phyloP scores from a whole-genome alignment of 2,113 vertebrate genomes.

The Phoxinus phoxinus region DNA sequence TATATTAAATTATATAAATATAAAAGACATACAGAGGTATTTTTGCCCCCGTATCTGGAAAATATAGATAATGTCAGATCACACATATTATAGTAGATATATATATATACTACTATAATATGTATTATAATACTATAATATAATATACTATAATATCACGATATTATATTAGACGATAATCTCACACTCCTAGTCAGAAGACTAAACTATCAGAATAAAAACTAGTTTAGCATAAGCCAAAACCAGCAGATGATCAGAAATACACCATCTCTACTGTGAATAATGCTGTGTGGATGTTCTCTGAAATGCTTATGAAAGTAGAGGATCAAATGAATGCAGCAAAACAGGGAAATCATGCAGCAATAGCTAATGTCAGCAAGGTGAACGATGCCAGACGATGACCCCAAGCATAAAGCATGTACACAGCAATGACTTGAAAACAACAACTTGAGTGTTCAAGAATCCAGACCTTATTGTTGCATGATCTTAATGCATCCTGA shows the following conservation, averaged over 20 bases:
- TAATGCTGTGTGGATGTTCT: background rate
- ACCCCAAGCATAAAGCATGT: background rate
- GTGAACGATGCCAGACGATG: background rate
- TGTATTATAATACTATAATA: too few relatives aligned
- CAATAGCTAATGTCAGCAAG: background rate
- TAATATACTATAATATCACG: too few relatives aligned
- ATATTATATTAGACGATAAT: too few relatives aligned
- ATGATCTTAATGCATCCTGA: background rate
- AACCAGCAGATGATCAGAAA: background rate
- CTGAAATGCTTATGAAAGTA: background rate
- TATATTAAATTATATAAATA: too few relatives aligned
- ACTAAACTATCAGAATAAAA: background rate
- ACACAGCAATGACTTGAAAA: background rate
- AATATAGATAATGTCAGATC: too few relatives aligned
- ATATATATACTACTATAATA: too few relatives aligned
- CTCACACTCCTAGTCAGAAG: background rate
- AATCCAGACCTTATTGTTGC: background rate
- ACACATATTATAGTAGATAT: too few relatives aligned
- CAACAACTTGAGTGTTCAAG: background rate
- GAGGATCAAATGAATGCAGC: background rate
- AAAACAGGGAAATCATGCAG: background rate
- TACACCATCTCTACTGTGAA: background rate
- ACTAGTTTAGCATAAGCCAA: background rate
- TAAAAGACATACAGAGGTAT: too few relatives aligned
- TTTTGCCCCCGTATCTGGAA: too few relatives aligned